These are phyloP conservation scores for Steinernema feltiae DNA, from an alignment of 1,140 invertebrate species.

Conservation along the genomic window DNA sequence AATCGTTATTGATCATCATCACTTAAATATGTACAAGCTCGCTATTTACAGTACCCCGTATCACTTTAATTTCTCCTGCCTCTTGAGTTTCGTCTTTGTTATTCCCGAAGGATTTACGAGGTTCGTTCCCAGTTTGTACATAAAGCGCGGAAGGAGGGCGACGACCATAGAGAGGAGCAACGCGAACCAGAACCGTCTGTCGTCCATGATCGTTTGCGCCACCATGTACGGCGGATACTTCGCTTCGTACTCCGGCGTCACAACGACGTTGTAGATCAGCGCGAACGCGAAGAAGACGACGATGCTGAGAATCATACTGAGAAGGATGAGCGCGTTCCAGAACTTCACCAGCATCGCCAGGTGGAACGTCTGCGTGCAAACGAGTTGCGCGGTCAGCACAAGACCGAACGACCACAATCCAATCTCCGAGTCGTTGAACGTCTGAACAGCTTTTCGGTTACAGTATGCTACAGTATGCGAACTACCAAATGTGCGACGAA, in stretches of 20 bases:
- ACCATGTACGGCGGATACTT: slow-evolving; percentile 7
- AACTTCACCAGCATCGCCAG: slow-evolving; percentile 47
- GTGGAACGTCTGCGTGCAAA: slow-evolving; percentile 59
- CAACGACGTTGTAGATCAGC: slow-evolving; percentile 36
- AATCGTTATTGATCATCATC: not conserved
- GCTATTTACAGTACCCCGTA: not conserved
- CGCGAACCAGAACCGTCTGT: not conserved
- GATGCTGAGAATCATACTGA: slow-evolving; percentile 31
- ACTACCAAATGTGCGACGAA: slow-evolving; percentile 71
- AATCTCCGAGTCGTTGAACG: slow-evolving; percentile 30
- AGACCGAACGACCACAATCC: slow-evolving; percentile 46
- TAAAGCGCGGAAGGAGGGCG: not conserved
- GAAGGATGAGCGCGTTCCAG: slow-evolving; percentile 38
- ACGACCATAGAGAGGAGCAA: not conserved
- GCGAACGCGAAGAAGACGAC: slow-evolving; percentile 34
- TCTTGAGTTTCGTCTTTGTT: not conserved
- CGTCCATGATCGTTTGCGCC: slow-evolving; percentile 3
- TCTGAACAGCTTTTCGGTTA: slow-evolving; percentile 23
- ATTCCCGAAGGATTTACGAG: not conserved
- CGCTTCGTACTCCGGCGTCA: slow-evolving; percentile 19
- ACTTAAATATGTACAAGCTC: not conserved
- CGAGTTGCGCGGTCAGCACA: slow-evolving; percentile 32
- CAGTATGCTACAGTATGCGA: not conserved
- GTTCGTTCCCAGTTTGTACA: not conserved
- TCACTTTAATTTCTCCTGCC: not conserved